These are phyloP conservation scores for Troides helena DNA, from an alignment of 2,888 invertebrate species.

Conservation along the genomic window DNA sequence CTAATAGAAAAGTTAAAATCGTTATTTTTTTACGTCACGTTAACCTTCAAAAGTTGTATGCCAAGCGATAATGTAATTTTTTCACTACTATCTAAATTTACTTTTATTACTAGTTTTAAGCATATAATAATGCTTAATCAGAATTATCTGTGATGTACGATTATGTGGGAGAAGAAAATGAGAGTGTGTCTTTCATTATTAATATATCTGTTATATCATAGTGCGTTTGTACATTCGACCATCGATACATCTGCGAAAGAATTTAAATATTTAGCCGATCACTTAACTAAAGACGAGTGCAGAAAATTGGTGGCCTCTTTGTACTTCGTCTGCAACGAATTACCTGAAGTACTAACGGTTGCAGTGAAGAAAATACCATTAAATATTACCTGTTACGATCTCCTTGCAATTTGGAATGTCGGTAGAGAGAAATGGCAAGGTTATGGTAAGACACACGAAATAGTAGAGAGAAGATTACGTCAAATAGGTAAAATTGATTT, in stretches of 20 bases:
- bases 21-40: slow-evolving; percentile 27
- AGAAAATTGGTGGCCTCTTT: slow-evolving; percentile 78
- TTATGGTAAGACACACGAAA: slow-evolving; percentile 78
- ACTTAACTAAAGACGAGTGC: slow-evolving; percentile 79
- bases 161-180: slow-evolving; percentile 15
- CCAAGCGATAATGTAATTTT: slow-evolving; percentile 18
- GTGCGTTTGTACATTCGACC: slow-evolving; percentile 42
- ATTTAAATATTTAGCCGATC: slow-evolving; percentile 76
- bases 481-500: slow-evolving; percentile 79
- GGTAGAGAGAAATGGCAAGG: slow-evolving; percentile 65
- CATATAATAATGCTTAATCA: background rate
- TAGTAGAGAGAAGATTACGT: slow-evolving; percentile 76
- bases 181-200: slow-evolving; percentile 32
- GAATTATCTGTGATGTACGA: slow-evolving; percentile 1
- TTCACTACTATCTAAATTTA: slow-evolving; percentile 22
- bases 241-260: slow-evolving; percentile 53
- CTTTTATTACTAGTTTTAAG: background rate
- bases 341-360: slow-evolving; percentile 40
- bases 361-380: slow-evolving; percentile 68
- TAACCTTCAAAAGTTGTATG: slow-evolving; percentile 25
- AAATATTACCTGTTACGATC: slow-evolving; percentile 76
- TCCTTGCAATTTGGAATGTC: slow-evolving; percentile 81
- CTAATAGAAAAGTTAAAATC: slow-evolving; percentile 25
- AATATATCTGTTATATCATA: slow-evolving; percentile 46
- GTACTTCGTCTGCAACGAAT: slow-evolving; percentile 63